Base-by-base conservation (phyloP, 2,888 invertebrate species). In the Eristalis arbustorum region DNA sequence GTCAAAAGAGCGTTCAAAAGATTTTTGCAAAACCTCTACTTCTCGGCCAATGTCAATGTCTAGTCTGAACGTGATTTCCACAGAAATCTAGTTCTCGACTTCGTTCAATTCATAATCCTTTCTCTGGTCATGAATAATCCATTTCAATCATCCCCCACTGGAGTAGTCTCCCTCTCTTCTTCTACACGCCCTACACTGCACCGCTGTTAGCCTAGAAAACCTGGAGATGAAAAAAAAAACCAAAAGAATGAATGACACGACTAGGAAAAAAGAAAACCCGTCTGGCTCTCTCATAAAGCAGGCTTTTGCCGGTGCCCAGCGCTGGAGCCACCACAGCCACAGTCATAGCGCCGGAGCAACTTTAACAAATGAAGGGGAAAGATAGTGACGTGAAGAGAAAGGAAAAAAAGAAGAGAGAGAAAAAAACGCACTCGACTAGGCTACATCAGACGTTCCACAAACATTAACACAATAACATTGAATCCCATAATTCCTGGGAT, bases 381-480 rank as follows among this genome's bases (percentile, higher is more conserved):
- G 3, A 31, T 4, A 31, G 31, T 31, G 31, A 31, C 8, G 31
- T 31, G 31, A 28, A 63, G 11, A 11, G 37, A 1, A 63, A 10
- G 23, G 18, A 10, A 13, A n/a, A n/a, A 14, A 67, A 67, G 49
- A 14, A n/a, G 14, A 42, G 13, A n/a, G 56, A 66, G 61, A 14
- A 49, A 49, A 18, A 42, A 18, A 49, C 18, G 49, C 49, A 49
- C 8, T 18, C 49, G 18, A 49, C 49, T 49, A 49, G 49, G 49
- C 49, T 49, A 49, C 71, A 71, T 74, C 82, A 87, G 87, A 87
- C 83, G 79, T 79, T 87, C 83, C 78, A 83, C 87, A 87, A 87
- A 87, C 87, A 87, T 87, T 87, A 87, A 87, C 87, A 79, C 87
- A 87, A 87, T 87, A 87, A 87, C 87, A 87, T 83, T 87, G 87